These are phyloP conservation scores for Aphelenchoides avenae DNA, from an alignment of 1,140 invertebrate genomes.

Conservation along the genomic window DNA sequence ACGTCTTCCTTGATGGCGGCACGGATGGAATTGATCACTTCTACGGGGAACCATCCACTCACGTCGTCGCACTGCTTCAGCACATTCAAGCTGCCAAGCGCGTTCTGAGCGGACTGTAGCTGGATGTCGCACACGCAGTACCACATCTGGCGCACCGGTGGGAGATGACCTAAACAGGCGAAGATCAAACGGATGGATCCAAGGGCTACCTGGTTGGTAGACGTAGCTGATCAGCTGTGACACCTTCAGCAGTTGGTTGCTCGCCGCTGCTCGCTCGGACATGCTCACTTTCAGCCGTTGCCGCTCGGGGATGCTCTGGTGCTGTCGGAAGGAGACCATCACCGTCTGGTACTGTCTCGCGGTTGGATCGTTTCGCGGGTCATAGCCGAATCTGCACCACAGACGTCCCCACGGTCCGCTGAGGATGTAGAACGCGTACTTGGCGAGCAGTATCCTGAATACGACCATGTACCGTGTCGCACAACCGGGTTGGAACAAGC, in stretches of 20 bases:
- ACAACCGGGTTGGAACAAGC: too few relatives aligned
- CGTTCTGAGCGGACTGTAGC: slow-evolving; percentile 42
- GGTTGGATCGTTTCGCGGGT: slow-evolving; percentile 47
- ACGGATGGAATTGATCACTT: slow-evolving; percentile 36
- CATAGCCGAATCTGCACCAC: slow-evolving; percentile 59
- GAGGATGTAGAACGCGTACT: slow-evolving; percentile 58
- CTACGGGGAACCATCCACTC: slow-evolving; percentile 37
- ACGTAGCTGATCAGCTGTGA: slow-evolving; percentile 25
- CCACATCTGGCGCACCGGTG: slow-evolving; percentile 55
- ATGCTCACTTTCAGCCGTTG: slow-evolving; percentile 41
- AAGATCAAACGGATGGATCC: slow-evolving; percentile 1
- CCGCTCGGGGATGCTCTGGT: slow-evolving; percentile 51
- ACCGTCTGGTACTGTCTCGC: slow-evolving; percentile 53
- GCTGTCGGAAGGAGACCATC: slow-evolving; percentile 54
- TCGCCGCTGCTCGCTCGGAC: slow-evolving; percentile 19
- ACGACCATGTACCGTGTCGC: not conserved
- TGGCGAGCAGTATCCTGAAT: slow-evolving; percentile 51
- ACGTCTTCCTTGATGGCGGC: slow-evolving; percentile 54
- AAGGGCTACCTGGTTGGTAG: slow-evolving; percentile 40
- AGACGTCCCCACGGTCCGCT: slow-evolving; percentile 57
- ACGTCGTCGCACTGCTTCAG: slow-evolving; percentile 18
- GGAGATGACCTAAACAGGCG: slow-evolving; percentile 33
- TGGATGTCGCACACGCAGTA: slow-evolving; percentile 55
- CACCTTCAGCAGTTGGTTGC: not conserved
- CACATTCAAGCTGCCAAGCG: slow-evolving; percentile 11